Evolutionary conservation across 1,140 invertebrate genomes (phyloP).

Genomic region (Lepidurus couesii): DNA sequence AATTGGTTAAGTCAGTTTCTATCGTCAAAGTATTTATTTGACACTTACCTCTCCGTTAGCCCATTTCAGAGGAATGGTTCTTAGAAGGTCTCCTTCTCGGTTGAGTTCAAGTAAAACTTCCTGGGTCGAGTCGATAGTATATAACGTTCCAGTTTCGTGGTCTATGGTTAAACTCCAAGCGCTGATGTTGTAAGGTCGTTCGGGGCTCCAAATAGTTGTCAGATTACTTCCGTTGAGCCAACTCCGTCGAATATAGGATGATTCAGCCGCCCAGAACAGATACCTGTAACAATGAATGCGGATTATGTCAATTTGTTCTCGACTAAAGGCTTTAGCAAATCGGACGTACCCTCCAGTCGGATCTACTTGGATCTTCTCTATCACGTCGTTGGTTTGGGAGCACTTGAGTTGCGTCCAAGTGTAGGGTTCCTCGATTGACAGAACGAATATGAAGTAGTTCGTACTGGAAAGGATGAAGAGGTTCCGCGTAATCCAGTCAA

Average conservation of each 20-base stretch:
- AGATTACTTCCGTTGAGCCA: neutral
- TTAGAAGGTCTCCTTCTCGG: neutral
- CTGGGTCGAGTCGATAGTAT: neutral
- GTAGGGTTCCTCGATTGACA: neutral
- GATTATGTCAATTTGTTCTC: neutral
- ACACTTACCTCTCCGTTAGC: neutral
- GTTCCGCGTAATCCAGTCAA: neutral
- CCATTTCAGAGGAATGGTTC: neutral
- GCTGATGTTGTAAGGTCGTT: neutral
- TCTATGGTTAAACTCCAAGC: conserved; percentile 12
- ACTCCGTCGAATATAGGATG: neutral
- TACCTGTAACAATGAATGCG: neutral
- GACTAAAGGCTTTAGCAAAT: neutral
- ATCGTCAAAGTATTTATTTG: neutral
- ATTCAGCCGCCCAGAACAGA: neutral
- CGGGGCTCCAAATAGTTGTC: neutral
- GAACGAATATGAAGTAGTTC: neutral
- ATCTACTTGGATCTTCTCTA: neutral
- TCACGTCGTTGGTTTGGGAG: neutral
- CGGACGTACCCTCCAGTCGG: neutral
- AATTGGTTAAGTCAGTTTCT: neutral
- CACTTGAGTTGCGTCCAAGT: neutral
- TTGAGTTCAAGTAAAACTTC: neutral
- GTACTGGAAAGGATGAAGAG: neutral
- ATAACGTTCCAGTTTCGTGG: neutral